Conservation (phyloP, 92 coral and sea anemone species). For the Plumapathes pennacea region DNA sequence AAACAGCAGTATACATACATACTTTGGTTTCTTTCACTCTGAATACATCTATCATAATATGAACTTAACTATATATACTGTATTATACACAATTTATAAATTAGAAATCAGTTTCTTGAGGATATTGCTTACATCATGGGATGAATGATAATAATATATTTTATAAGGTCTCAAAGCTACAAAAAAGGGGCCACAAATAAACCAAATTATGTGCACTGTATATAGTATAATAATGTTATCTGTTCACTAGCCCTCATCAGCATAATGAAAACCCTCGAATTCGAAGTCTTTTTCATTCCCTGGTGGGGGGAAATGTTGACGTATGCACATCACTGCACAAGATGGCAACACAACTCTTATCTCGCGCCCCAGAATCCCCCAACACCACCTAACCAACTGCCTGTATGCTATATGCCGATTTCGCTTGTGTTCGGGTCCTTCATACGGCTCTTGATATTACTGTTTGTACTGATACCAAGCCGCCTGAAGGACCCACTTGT, state of each 20-base stretch:
- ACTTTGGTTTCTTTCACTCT: too few species aligned
- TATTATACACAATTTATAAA: too few species aligned
- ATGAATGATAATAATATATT: too few species aligned
- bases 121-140: too few species aligned
- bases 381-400: conserved; percentile 57
- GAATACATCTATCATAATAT: too few species aligned
- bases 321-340: conserved; percentile 60
- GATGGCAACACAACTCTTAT: conserved; percentile 60
- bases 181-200: too few species aligned
- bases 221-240: too few species aligned
- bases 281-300: conserved; percentile 56
- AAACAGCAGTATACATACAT: too few species aligned
- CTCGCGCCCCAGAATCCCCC: conserved; percentile 60
- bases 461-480: conserved; percentile 44
- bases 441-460: conserved; percentile 22
- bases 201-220: too few species aligned
- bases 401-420: conserved; percentile 35
- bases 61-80: too few species aligned
- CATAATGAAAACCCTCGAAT: conserved; percentile 42
- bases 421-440: conserved; percentile 40
- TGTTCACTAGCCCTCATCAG: conserved; percentile 43
- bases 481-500: conserved; percentile 29
- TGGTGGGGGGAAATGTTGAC: conserved; percentile 63
- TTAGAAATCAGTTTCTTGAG: too few species aligned
- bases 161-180: too few species aligned